phyloP scores from a whole-genome alignment of 2,113 vertebrate genomes.

The Rhynchomys soricoides region DNA sequence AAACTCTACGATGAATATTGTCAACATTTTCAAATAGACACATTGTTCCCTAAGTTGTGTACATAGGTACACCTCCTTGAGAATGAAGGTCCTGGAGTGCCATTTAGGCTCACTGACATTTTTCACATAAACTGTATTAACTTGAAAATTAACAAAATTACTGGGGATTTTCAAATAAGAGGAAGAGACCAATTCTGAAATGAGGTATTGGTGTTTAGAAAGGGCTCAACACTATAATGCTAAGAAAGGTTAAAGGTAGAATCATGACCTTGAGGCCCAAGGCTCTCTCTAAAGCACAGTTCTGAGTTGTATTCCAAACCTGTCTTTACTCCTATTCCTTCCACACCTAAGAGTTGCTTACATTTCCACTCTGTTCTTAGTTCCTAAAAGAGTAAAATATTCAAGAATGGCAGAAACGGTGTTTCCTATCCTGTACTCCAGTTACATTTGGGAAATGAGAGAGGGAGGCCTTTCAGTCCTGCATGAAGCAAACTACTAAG shows the following conservation, averaged over 20 bases:
- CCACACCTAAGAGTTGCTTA: not conserved
- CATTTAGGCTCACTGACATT: not conserved
- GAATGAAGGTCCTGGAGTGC: not conserved
- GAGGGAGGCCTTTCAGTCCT: not conserved
- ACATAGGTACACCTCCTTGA: not conserved
- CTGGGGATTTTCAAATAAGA: not conserved
- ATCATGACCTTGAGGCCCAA: not conserved
- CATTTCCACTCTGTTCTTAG: not conserved
- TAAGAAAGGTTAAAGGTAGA: not conserved
- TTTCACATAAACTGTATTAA: not conserved
- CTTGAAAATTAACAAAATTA: not conserved
- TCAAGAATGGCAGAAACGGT: not conserved
- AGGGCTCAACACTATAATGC: not conserved
- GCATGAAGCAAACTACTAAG: not conserved
- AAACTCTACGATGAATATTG: not conserved
- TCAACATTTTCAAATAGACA: not conserved
- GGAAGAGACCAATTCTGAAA: constrained; percentile 1
- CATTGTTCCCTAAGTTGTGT: not conserved
- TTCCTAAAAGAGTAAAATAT: not conserved
- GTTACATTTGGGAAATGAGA: not conserved
- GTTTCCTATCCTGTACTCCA: not conserved
- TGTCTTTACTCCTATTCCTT: not conserved
- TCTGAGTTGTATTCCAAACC: not conserved
- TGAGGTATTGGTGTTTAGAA: not conserved
- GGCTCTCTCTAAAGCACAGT: not conserved